Evolutionary conservation across 2,797 vertebrate species (phyloP), one percentile per base, ranked within the genome.

Genomic region (Telmatherina bonti): DNA sequence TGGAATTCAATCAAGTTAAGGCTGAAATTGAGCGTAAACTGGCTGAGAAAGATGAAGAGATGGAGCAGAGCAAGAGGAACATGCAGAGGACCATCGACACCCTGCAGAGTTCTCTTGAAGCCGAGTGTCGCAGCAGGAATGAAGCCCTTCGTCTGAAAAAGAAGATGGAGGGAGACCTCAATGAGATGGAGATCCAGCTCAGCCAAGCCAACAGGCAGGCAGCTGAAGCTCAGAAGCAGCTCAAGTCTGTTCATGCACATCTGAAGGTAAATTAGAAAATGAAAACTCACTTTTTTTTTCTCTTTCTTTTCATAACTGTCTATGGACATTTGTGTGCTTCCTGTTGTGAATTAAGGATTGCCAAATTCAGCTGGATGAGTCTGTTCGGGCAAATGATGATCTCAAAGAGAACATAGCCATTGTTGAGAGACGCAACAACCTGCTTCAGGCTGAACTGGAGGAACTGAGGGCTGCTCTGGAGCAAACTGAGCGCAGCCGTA

Each of bases 141-240:
- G 96, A 94, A 91, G 95, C 93, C 47, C 92, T 90, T n/a, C 91
- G 84, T 59, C 38, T 92, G 76, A 97, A 95, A 71, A 95, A 94
- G 85, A 95, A 95, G 71, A 97, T n/a, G n/a, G n/a, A n/a, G n/a
- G n/a, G n/a, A n/a, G n/a, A n/a, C n/a, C n/a, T n/a, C n/a, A n/a
- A n/a, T 97, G 96, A 96, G 91, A 96, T 97, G 96, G 96, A 97
- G 90, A 93, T 96, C 79, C 96, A 97, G 85, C 93, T 97, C 35
- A 94, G 90, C 71, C 93, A 94, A 67, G 89, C 94, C 67, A 94
- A 94, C 83, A 91, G 96, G 57, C 90, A 91, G 52, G 95, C 95
- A 0, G 72, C 91, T 0, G 96, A 97, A 82, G 93, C 95, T 38
- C 95, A 96, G 88, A 96, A 96, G 67, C 96, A 96, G 70, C 92